phyloP scores from a whole-genome alignment of 92 coral and sea anemone species.

The Montipora capitata region DNA sequence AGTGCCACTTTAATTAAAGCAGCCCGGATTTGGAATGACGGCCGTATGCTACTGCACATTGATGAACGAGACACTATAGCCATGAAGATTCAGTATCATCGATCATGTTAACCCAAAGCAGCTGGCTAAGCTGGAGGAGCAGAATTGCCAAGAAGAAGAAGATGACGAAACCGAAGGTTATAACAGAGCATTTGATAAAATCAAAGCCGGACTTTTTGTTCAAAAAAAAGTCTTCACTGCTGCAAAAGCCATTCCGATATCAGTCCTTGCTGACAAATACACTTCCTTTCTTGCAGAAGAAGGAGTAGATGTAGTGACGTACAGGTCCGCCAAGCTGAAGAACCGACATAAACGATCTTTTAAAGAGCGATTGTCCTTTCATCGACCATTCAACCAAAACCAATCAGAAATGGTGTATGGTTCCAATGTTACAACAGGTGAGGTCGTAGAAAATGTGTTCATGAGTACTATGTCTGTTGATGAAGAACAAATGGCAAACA shows the following conservation, averaged over 20 bases:
- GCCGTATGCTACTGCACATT: neutral
- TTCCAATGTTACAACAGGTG: slow-evolving; percentile 58
- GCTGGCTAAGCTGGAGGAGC: slow-evolving; percentile 45
- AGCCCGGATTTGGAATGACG: slow-evolving; percentile 57
- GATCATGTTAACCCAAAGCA: slow-evolving; percentile 11
- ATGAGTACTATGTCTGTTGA: slow-evolving; percentile 32
- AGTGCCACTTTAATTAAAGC: slow-evolving; percentile 50
- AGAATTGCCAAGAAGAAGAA: slow-evolving; percentile 53
- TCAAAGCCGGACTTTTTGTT: slow-evolving; percentile 32
- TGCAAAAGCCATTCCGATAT: slow-evolving; percentile 68
- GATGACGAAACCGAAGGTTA: slow-evolving; percentile 38
- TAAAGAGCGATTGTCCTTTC: slow-evolving; percentile 56
- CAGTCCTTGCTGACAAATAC: slow-evolving; percentile 10
- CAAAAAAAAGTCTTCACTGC: slow-evolving; percentile 41
- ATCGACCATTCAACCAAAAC: slow-evolving; percentile 58
- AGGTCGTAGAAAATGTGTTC: slow-evolving; percentile 52
- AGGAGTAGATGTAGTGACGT: slow-evolving; percentile 37
- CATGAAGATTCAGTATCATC: slow-evolving; percentile 34
- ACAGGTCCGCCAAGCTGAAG: slow-evolving; percentile 78
- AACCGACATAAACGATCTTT: slow-evolving; percentile 57
- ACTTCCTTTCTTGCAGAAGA: neutral
- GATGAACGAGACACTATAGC: neutral
- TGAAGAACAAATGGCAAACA: slow-evolving; percentile 43
- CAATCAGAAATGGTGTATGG: slow-evolving; percentile 68
- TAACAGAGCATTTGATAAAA: neutral